Evolutionary conservation across 2,113 vertebrate species (phyloP), one percentile per base, ranked within the genome.

Genomic region (Pachycephala philippinensis): DNA sequence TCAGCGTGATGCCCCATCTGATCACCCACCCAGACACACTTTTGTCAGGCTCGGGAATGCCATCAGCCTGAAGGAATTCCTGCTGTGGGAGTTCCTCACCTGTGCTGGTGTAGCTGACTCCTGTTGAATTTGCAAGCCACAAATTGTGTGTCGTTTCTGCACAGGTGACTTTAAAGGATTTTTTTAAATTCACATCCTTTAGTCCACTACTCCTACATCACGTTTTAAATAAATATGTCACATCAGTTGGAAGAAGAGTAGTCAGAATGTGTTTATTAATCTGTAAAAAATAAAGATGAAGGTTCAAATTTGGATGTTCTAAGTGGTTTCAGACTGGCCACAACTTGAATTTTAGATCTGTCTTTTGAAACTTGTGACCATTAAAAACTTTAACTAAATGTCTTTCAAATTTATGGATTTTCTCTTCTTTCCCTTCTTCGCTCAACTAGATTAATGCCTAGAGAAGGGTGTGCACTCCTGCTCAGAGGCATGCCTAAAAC

Each of bases 191-290:
- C 91, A 52, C 30, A 50, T 95, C 95, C 95, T 97, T 95, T 82
- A 90, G 87, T 94, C 75, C 87, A 24, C 75, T 95, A 89, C 79
- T 94, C 47, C 95, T 75, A 33, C 21, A 31, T 50, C 47, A 26
- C 42, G 35, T 93, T 75, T 88, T 76, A 96, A 97, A 91, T n/a
- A 47, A 84, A 39, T 5, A 15, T 15, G 23, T 95, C 90, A 86
- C 76, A 81, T 92, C 85, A 95, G 89, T 49, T 95, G 93, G 96
- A 98, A 97, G 97, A 96, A 97, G 94, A 92, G 70, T 86, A 50
- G 76, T 97, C 94, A 95, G 96, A 97, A 92, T 42, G 13, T 27
- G n/a, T 53, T 69, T 44, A 65, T 57, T 78, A 33, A n/a, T 74
- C 30, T 44, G 7, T 45, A 37, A 56, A 23, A 45, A 81, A 44